Evolutionary conservation across 2,797 vertebrate species (phyloP).

Genomic region (Circus cinereus): DNA sequence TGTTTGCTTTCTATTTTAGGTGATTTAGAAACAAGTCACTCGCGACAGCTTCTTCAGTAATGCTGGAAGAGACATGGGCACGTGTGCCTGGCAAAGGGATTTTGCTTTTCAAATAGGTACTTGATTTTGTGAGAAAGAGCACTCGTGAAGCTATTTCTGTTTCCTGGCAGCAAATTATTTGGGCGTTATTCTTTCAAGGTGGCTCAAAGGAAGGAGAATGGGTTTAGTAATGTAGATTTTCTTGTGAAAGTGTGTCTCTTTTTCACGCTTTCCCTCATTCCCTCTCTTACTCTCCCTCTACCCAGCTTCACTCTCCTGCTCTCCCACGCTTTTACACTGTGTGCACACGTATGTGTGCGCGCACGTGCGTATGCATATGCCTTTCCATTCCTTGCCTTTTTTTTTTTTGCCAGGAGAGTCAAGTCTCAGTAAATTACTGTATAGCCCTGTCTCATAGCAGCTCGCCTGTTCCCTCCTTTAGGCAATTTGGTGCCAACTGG

Average conservation of each 20-base stretch:
- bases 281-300: neutral
- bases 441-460: conserved; percentile 33
- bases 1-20: neutral
- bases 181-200: neutral
- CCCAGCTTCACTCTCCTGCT: neutral
- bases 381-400: neutral
- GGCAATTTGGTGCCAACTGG: conserved; percentile 61
- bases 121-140: neutral
- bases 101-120: neutral
- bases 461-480: conserved; percentile 22
- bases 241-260: neutral
- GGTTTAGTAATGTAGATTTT: neutral
- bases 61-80: neutral
- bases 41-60: neutral
- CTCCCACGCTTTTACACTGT: neutral
- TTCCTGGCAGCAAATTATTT: neutral
- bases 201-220: neutral
- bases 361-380: accelerated
- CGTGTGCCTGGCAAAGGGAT: neutral
- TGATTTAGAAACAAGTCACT: neutral
- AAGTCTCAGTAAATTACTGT: neutral
- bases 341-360: accelerated
- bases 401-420: neutral
- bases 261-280: neutral
- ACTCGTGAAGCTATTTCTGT: neutral